phyloP scores from a whole-genome alignment of 1,140 invertebrate species.

The Pseudomyrmex sp. region DNA sequence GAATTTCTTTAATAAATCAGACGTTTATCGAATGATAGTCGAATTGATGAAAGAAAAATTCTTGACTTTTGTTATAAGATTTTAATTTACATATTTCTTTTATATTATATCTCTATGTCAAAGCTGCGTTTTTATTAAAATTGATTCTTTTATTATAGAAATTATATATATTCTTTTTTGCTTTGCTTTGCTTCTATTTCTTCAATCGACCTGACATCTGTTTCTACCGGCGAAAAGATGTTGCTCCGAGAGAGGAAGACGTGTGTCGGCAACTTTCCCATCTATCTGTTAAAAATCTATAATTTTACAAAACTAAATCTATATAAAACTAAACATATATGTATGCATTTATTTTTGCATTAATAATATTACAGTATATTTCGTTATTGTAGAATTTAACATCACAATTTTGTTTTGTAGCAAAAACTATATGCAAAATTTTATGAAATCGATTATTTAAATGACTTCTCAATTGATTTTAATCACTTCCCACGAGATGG shows the following conservation, averaged over 20 bases:
- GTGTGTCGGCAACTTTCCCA: slow-evolving; percentile 36
- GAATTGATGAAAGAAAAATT: not conserved
- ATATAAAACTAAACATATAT: not conserved
- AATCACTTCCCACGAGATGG: slow-evolving; percentile 22
- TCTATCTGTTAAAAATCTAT: not conserved
- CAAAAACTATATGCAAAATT: not conserved
- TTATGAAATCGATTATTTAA: slow-evolving; percentile 19
- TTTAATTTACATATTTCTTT: not conserved
- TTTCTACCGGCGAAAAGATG: not conserved
- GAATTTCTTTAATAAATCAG: no score
- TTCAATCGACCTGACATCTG: slow-evolving; percentile 17
- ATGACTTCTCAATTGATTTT: slow-evolving; percentile 1
- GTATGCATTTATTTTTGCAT: not conserved
- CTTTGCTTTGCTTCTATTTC: no score
- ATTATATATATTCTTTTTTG: no score
- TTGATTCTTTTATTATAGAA: no score
- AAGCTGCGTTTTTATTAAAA: not conserved
- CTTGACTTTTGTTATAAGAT: not conserved
- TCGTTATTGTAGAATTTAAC: not conserved
- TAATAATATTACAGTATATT: not conserved
- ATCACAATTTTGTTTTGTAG: not conserved
- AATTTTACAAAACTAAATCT: no score
- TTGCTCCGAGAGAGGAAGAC: not conserved
- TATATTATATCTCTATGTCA: not conserved
- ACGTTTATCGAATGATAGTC: not conserved